Conservation (phyloP, 2,888 invertebrate species). For the Uloborus plumipes region DNA sequence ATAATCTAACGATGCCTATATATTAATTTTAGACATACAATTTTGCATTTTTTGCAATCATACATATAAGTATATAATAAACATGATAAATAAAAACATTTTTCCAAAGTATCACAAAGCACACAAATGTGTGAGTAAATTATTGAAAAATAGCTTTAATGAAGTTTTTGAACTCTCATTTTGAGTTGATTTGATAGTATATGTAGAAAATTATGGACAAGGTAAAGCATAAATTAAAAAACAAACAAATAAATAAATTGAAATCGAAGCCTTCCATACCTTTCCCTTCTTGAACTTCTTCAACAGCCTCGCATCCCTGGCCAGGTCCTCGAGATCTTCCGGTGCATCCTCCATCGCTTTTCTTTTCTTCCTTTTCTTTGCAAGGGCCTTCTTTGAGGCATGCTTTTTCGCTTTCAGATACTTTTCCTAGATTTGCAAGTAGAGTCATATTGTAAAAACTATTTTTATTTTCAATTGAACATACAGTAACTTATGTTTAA, state of each 20-base stretch:
- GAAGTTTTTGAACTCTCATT: no score
- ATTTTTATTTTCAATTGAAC: not conserved
- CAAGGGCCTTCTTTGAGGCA: constrained; percentile 14
- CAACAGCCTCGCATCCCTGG: constrained; percentile 81
- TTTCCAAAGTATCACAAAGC: no score
- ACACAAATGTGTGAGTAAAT: no score
- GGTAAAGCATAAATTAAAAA: not conserved
- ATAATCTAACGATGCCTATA: no score
- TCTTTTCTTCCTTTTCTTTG: constrained; percentile 75
- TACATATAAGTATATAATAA: no score
- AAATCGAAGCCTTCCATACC: constrained; percentile 69
- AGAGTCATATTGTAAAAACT: constrained; percentile 44
- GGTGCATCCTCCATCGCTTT: constrained; percentile 73
- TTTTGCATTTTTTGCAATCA: no score
- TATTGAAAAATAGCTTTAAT: no score
- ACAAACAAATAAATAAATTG: no score
- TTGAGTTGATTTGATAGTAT: no score
- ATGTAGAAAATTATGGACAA: no score
- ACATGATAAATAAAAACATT: no score
- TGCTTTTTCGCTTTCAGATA: constrained; percentile 22
- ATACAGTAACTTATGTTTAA: not conserved
- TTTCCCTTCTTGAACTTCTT: constrained; percentile 90
- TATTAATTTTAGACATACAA: no score
- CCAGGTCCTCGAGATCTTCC: constrained; percentile 69
- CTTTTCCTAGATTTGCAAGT: constrained; percentile 74